phyloP scores from a whole-genome alignment of 2,797 vertebrate species.

The Pseudopleuronectes americanus region DNA sequence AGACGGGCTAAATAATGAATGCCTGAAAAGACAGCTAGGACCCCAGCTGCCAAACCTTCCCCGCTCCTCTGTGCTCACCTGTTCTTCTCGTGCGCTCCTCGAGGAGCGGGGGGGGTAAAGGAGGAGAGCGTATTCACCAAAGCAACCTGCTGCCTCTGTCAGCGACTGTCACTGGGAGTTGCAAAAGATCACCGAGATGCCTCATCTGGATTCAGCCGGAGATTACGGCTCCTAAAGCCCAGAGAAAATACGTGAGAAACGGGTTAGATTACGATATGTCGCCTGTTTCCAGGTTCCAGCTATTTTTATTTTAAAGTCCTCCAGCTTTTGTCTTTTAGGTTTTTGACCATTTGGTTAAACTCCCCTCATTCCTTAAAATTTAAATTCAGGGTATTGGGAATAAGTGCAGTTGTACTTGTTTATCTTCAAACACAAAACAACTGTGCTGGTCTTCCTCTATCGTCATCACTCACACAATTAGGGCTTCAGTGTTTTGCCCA shows the following conservation, averaged over 20 bases:
- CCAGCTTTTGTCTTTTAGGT: background rate
- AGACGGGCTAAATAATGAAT: slow-evolving; percentile 84
- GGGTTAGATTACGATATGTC: background rate
- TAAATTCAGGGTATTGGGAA: no score
- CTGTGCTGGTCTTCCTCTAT: no score
- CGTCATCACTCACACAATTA: no score
- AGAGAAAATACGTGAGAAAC: background rate
- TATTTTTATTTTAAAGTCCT: background rate
- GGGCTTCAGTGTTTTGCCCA: no score
- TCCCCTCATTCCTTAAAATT: no score
- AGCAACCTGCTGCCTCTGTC: slow-evolving; percentile 54
- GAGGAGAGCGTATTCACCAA: slow-evolving; percentile 41
- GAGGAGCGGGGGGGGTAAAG: slow-evolving; percentile 31
- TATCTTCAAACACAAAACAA: no score
- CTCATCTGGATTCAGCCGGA: slow-evolving; percentile 46
- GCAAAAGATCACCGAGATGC: slow-evolving; percentile 42
- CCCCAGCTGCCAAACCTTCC: slow-evolving; percentile 71
- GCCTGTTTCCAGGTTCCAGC: slow-evolving; percentile 1
- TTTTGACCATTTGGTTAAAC: background rate
- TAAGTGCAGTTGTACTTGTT: no score
- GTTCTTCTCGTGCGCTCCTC: slow-evolving; percentile 39
- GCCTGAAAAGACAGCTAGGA: slow-evolving; percentile 80
- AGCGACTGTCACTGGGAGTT: slow-evolving; percentile 42
- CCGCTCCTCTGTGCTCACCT: slow-evolving; percentile 35
- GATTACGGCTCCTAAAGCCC: slow-evolving; percentile 8